Evolutionary conservation across 2,888 invertebrate species (phyloP).

Genomic region (Conomelus anceps): DNA sequence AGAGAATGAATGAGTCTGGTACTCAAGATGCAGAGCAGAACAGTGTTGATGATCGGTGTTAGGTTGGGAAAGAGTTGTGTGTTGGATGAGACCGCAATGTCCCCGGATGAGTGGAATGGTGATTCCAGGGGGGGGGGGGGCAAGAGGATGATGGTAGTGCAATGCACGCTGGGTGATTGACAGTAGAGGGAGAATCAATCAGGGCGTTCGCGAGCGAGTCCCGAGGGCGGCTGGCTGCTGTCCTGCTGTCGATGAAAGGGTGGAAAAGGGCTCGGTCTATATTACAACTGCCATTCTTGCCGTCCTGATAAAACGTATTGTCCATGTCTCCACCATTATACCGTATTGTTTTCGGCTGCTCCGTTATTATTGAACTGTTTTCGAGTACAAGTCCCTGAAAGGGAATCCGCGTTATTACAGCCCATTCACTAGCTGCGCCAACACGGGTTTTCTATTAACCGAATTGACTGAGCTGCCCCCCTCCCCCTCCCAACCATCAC

Average conservation of each 20-base stretch:
- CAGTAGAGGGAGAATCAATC: slow-evolving; percentile 6
- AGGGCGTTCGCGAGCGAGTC: neutral
- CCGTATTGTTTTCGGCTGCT: slow-evolving; percentile 10
- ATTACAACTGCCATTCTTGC: slow-evolving; percentile 10
- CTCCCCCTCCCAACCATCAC: neutral
- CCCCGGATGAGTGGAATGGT: neutral
- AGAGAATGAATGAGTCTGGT: neutral
- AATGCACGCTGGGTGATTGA: neutral
- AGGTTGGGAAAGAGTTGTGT: neutral
- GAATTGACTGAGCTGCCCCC: slow-evolving; percentile 5
- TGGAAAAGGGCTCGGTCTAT: slow-evolving; percentile 7
- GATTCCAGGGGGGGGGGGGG: neutral
- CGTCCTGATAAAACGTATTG: slow-evolving; percentile 10
- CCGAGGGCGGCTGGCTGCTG: neutral
- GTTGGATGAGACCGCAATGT: neutral
- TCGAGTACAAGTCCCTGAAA: slow-evolving; percentile 10
- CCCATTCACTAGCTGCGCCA: slow-evolving; percentile 5
- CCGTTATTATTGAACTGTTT: slow-evolving; percentile 13
- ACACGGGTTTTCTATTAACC: slow-evolving; percentile 12
- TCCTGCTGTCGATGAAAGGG: slow-evolving; percentile 1
- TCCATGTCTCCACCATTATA: slow-evolving; percentile 13
- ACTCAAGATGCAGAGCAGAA: neutral
- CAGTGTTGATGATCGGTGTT: neutral
- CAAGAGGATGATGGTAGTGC: too few species aligned
- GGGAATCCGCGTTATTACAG: slow-evolving; percentile 13